These are phyloP conservation scores for Drosophila murphyi DNA, from an alignment of 1,140 invertebrate species.

Conservation along the genomic window DNA sequence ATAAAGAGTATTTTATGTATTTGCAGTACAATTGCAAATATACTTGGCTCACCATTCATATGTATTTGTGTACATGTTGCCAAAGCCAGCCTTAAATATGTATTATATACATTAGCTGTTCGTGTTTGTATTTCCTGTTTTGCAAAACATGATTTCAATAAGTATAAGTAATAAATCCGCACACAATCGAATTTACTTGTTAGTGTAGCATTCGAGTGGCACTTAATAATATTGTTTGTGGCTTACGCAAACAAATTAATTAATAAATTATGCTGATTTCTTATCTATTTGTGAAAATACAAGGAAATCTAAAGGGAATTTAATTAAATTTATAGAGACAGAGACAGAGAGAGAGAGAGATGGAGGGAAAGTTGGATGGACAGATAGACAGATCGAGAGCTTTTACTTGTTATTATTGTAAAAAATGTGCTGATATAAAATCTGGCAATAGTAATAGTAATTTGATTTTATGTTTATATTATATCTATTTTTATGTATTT, in stretches of 20 bases:
- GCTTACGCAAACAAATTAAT: not conserved
- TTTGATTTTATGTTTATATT: no score
- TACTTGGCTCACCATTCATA: not conserved
- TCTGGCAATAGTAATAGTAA: no score
- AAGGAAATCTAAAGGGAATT: no score
- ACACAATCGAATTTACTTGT: not conserved
- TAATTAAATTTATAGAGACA: no score
- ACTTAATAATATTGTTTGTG: not conserved
- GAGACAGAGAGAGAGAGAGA: no score
- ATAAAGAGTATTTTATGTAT: not conserved
- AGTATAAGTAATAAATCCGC: not conserved
- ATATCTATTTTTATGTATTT: no score
- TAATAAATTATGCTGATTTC: not conserved
- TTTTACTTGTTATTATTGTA: no score
- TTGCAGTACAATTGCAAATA: not conserved
- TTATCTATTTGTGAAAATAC: no score
- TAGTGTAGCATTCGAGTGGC: not conserved
- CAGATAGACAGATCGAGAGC: no score
- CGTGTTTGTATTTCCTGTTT: constrained; percentile 2
- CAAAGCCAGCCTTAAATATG: not conserved
- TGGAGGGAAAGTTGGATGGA: no score
- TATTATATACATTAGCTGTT: not conserved
- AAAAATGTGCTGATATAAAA: no score
- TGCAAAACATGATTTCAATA: not conserved
- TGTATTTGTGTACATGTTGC: not conserved